Evolutionary conservation across 2,888 invertebrate genomes (phyloP).

Genomic region (Leucoma salicis): DNA sequence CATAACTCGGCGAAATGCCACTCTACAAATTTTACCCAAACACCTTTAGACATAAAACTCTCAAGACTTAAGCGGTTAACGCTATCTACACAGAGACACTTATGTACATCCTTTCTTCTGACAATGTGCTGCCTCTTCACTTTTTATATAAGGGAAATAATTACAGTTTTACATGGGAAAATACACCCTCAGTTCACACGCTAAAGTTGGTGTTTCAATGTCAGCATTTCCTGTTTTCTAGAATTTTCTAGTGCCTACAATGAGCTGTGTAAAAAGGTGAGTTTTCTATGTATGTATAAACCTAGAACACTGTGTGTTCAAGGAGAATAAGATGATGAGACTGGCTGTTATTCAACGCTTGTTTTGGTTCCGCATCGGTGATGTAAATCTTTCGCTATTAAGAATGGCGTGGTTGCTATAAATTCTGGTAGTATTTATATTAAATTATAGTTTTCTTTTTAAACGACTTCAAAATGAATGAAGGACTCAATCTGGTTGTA

Average conservation of each 20-base stretch:
- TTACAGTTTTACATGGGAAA: constrained; percentile 13
- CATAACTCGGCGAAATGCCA: no score
- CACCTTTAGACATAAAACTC: neutral
- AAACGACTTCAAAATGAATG: no score
- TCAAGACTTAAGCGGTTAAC: constrained; percentile 13
- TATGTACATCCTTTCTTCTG: constrained; percentile 17
- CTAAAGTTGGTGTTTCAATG: constrained; percentile 4
- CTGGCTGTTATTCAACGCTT: constrained; percentile 1
- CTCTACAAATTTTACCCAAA: neutral
- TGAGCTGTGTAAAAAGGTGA: constrained; percentile 10
- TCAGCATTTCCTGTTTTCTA: constrained; percentile 7
- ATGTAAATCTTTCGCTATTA: neutral
- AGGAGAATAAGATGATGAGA: constrained; percentile 12
- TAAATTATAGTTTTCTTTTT: no score
- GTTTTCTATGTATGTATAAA: constrained; percentile 5
- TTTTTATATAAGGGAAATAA: constrained; percentile 25
- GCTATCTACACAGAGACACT: constrained; percentile 9
- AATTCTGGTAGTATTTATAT: no score
- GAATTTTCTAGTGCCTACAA: constrained; percentile 12
- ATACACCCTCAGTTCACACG: neutral
- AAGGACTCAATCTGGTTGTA: no score
- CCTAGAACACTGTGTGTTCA: constrained; percentile 16
- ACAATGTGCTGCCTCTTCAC: constrained; percentile 26
- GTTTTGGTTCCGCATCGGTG: neutral
- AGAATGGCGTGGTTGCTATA: no score